These are phyloP conservation scores for Perognathus longimembris DNA, from an alignment of 2,113 vertebrate genomes.

Conservation along the genomic window DNA sequence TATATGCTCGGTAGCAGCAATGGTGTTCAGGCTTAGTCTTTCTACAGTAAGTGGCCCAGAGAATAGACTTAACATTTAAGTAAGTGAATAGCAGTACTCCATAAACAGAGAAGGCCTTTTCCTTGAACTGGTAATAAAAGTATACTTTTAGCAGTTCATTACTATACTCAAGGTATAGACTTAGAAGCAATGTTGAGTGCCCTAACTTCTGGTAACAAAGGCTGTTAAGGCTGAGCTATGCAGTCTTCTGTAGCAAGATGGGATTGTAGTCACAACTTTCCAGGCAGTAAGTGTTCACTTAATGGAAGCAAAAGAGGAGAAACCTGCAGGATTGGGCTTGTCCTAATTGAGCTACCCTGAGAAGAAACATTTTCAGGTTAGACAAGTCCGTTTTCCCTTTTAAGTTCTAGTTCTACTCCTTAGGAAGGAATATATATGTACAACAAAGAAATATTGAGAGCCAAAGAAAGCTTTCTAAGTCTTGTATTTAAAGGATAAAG, in stretches of 20 bases:
- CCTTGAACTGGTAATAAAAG: constrained; percentile 14
- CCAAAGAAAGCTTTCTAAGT: constrained; percentile 28
- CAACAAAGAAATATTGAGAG: constrained; percentile 42
- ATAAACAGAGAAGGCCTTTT: neutral
- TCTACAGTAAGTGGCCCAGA: neutral
- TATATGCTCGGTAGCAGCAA: neutral
- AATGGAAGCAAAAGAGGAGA: constrained; percentile 65
- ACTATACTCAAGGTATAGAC: neutral
- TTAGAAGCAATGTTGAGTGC: neutral
- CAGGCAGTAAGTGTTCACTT: constrained; percentile 62
- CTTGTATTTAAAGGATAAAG: constrained; percentile 51
- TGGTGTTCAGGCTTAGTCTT: constrained; percentile 27
- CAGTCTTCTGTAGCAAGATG: neutral
- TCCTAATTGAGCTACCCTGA: constrained; percentile 78
- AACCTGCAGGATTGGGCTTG: constrained; percentile 80
- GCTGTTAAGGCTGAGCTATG: neutral
- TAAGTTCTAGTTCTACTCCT: constrained; percentile 53
- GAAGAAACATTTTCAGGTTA: constrained; percentile 80
- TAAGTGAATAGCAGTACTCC: neutral
- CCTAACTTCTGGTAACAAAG: neutral
- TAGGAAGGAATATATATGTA: constrained; percentile 73
- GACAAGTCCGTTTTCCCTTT: constrained; percentile 70
- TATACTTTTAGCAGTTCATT: neutral
- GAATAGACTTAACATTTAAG: neutral
- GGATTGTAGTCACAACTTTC: constrained; percentile 19